These are phyloP conservation scores for Holotrichia oblita DNA, from an alignment of 1,140 invertebrate species.

Conservation along the genomic window DNA sequence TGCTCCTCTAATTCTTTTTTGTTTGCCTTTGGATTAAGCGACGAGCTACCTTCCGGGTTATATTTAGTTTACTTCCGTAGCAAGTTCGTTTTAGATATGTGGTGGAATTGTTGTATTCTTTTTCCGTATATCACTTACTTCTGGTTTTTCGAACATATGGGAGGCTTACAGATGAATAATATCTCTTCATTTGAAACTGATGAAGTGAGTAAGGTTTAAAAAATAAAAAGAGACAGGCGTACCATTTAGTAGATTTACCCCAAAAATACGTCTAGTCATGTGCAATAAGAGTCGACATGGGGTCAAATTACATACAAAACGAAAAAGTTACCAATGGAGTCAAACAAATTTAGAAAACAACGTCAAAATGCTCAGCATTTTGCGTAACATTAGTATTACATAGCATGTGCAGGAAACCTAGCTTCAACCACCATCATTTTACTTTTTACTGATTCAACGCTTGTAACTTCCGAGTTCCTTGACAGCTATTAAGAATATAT, in stretches of 20 bases:
- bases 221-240: not conserved
- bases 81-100: not conserved
- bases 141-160: not conserved
- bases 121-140: constrained; percentile 4
- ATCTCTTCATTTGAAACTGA: not conserved
- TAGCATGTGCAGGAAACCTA: too few species aligned
- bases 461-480: too few species aligned
- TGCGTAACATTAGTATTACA: too few species aligned
- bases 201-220: constrained; percentile 9
- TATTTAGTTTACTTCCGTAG: not conserved
- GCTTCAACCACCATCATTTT: too few species aligned
- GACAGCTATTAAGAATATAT: too few species aligned
- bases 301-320: not conserved
- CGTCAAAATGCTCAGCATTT: too few species aligned
- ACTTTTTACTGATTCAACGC: too few species aligned
- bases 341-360: too few species aligned
- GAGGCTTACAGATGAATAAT: constrained; percentile 11
- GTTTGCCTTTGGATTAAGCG: not conserved
- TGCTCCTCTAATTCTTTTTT: not conserved
- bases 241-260: not conserved
- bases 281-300: not conserved
- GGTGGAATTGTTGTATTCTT: not conserved
- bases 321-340: not conserved
- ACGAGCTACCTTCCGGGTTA: not conserved
- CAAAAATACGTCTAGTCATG: not conserved